Evolutionary conservation across 2,888 invertebrate genomes (phyloP), one percentile per base, ranked within the genome.

Genomic region (Calliopum simillimum): DNA sequence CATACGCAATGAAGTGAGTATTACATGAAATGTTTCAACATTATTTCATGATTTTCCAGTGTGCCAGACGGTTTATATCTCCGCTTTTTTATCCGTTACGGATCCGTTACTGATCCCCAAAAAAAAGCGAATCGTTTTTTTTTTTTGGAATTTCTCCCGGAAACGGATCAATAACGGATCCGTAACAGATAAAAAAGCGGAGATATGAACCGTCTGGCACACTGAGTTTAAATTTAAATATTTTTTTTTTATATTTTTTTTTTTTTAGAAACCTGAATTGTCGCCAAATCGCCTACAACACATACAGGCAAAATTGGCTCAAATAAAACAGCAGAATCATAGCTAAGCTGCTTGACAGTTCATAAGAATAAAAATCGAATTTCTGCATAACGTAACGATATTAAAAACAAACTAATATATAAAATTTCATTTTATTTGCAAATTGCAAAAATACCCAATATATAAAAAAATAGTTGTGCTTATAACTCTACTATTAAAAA

Each of bases 271-370:
- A 75, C 82, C 84, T 19, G 86, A 86, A 75, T 73, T 86, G 72
- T 86, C 86, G 66, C 85, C 85, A 44, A 84, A 86, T 77, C 86
- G 86, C 47, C 78, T 86, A 69, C 85, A 85, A 71, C 84, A 85
- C 68, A 80, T 86, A 70, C 86, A 86, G 76, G 86, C 86, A 33
- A 86, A 86, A 71, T 74, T 86, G 76, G 86, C 86, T 43, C 85
- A 85, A 76, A 81, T 86, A 56, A 86, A 84, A 73, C 84, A 85
- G 76, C 85, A 86, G 72, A 82, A 80, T 73, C 81, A 84, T 71
- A 79, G 81, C 77, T 80, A 83, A 70, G 69, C 49, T 49, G 59
- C 41, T 14, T 23, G 14, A 49, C 33, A 59, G 8, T 11, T 19
- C 46, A 44, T 23, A 53, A 33, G 19, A 5, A 43, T 49, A 41